Base-by-base conservation (phyloP, 2,797 vertebrate species). In the Gallinago solitaria region DNA sequence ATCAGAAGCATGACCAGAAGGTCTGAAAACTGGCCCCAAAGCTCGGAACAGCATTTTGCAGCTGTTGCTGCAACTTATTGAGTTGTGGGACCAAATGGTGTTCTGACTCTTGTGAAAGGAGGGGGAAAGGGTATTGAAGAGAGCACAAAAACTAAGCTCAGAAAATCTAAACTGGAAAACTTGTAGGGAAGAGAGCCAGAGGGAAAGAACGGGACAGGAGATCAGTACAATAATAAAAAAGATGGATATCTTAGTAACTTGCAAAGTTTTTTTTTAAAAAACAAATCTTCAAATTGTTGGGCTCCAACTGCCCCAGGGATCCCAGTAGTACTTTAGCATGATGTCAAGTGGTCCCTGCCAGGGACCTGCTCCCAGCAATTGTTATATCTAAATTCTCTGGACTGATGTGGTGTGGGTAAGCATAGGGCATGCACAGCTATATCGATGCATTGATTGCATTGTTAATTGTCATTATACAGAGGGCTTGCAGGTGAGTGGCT, bases 21-120 rank as follows among this genome's bases (percentile, higher is more conserved):
- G 76, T 83, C 89, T 87, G 57, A 77, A 83, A 89, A 80, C 45
- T 77, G 51, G 7, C 43, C 13, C 9, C 43, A 60, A 89, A 50
- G 32, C 25, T 80, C 48, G 35, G 43, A 70, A 57, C 45, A 83
- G 60, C 20, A 18, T 76, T 92, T 92, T 80, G 67, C 78, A 94
- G 60, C 83, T 93, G 70, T 64, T 84, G 3, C 48, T 56, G 32
- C 35, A 53, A 41, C 41, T 17, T 41, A 15, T 0, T 56, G 57
- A 74, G 39, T 20, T 87, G 60, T 69, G 71, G 25, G 33, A 41
- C 35, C 50, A 41, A 80, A 39, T 41, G 39, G 5, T 0, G 0
- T 74, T 80, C 88, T 77, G 47, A 32, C 64, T 48, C 18, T 39
- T 70, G 48, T 8, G 56, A 80, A 68, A 1, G 1, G 21, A 75